Evolutionary conservation across 2,113 vertebrate species (phyloP).

Genomic region (Daubentonia madagascariensis): DNA sequence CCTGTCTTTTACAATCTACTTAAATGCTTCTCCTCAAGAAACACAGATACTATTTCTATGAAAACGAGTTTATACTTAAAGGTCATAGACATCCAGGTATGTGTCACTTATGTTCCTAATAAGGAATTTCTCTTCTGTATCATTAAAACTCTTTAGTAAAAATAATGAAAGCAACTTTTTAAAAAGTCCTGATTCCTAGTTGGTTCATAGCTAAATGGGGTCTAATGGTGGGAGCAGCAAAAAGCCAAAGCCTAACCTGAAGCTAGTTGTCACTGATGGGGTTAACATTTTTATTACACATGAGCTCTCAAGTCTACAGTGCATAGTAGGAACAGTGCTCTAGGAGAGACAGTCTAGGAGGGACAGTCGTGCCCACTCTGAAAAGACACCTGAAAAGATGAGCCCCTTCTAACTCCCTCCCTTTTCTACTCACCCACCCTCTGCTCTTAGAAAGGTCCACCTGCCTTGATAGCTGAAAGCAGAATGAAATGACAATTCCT

Average conservation of each 20-base stretch:
- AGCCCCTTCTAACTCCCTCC: neutral
- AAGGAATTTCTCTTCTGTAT: neutral
- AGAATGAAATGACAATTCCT: conserved; percentile 45
- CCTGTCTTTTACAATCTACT: conserved; percentile 27
- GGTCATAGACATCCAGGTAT: neutral
- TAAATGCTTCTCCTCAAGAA: conserved; percentile 33
- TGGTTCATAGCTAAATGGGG: neutral
- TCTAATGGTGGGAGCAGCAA: neutral
- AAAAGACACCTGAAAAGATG: neutral
- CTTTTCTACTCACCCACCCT: neutral
- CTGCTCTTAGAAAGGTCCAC: neutral
- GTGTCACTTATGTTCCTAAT: neutral
- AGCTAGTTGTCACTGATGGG: neutral
- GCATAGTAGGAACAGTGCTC: neutral
- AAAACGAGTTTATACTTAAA: neutral
- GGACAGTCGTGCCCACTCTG: neutral
- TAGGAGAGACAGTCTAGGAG: neutral
- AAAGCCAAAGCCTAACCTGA: neutral
- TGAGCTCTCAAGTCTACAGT: neutral
- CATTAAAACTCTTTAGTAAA: conserved; percentile 2
- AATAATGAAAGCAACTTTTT: neutral
- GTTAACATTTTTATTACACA: neutral
- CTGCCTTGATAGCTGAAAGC: neutral
- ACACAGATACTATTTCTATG: neutral
- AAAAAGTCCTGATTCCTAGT: neutral